These are phyloP conservation scores for Anhinga rufa DNA, from an alignment of 2,113 vertebrate species.

Conservation along the genomic window DNA sequence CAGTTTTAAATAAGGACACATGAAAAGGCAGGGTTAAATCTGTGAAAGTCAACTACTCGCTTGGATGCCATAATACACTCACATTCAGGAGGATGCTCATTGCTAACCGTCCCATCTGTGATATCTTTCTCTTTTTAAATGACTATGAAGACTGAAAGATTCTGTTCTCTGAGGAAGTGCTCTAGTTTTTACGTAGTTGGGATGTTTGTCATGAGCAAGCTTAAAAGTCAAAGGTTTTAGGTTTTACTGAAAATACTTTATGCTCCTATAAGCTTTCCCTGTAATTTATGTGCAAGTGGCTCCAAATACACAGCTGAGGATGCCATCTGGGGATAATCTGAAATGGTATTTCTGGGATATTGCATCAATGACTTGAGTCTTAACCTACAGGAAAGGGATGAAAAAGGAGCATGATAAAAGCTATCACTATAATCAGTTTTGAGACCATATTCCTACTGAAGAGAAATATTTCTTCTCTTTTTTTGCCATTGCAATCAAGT, in stretches of 20 bases:
- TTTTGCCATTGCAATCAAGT: not conserved
- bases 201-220: constrained; percentile 23
- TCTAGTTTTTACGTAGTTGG: not conserved
- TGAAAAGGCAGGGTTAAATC: not conserved
- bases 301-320: not conserved
- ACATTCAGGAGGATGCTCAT: not conserved
- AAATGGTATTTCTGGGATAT: constrained; percentile 27
- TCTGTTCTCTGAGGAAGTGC: constrained; percentile 39
- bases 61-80: not conserved
- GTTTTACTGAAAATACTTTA: constrained; percentile 40
- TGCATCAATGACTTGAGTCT: constrained; percentile 7
- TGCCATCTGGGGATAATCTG: not conserved
- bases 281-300: constrained; percentile 41
- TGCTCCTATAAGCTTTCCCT: not conserved
- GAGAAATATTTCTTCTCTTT: not conserved
- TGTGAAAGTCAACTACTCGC: not conserved
- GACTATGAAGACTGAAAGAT: not conserved
- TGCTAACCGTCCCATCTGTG: not conserved
- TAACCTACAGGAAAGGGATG: constrained; percentile 10
- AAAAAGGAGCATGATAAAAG: constrained; percentile 15
- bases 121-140: constrained; percentile 13
- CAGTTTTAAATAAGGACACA: not conserved
- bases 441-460: not conserved
- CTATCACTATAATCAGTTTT: not conserved
- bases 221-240: constrained; percentile 51